These are phyloP conservation scores for Noctilio leporinus DNA, from an alignment of 2,113 vertebrate genomes.

Conservation along the genomic window DNA sequence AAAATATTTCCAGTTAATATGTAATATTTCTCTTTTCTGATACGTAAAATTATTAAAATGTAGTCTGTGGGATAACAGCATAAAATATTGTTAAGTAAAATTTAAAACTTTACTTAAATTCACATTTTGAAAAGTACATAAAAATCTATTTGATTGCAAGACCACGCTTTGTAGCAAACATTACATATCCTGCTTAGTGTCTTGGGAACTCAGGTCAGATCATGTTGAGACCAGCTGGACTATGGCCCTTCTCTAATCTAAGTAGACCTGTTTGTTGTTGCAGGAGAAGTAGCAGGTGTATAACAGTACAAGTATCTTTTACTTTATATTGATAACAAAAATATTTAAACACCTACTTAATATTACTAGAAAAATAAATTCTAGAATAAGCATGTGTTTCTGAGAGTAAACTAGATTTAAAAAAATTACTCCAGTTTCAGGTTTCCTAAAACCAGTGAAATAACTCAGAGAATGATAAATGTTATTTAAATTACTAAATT, in stretches of 20 bases:
- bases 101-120: background rate
- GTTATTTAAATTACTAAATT: constrained; percentile 32
- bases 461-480: constrained; percentile 21
- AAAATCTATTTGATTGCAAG: background rate
- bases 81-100: background rate
- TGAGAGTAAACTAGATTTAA: constrained; percentile 19
- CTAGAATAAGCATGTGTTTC: background rate
- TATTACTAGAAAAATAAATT: background rate
- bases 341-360: background rate
- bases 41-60: background rate
- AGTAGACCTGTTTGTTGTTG: background rate
- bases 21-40: background rate
- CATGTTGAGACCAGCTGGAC: background rate
- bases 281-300: background rate
- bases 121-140: background rate
- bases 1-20: background rate
- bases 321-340: background rate
- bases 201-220: background rate
- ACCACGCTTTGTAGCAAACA: background rate
- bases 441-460: background rate
- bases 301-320: background rate
- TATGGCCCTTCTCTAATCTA: background rate
- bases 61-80: background rate
- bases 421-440: background rate
- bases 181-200: background rate